A percentile compares a stretch with the other conserved stretches of the same genome.
Evolutionary conservation across 2,113 vertebrate species (phyloP).

Genomic region (Propithecus coquereli): DNA sequence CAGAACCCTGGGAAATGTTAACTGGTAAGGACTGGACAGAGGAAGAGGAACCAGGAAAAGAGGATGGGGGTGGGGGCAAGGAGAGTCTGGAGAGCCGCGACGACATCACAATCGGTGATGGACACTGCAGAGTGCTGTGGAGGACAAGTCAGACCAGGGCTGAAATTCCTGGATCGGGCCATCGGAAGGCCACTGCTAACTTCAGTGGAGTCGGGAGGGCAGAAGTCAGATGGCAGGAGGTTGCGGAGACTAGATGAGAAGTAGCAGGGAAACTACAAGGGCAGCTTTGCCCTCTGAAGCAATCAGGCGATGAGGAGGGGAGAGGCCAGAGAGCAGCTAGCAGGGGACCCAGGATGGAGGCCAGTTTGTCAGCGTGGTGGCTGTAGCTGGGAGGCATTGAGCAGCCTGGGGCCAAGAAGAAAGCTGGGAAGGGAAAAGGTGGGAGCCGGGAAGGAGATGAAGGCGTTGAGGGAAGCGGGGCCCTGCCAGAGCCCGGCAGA

Average conservation of each 20-base stretch:
- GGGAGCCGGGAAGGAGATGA: fast-evolving
- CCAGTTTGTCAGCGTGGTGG: neutral
- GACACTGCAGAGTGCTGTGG: neutral
- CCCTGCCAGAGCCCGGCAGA: neutral
- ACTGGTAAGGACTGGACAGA: neutral
- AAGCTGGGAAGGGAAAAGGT: neutral
- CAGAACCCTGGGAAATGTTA: neutral
- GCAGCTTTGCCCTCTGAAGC: neutral
- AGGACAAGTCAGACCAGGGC: neutral
- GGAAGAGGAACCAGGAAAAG: neutral
- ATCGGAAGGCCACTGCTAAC: neutral
- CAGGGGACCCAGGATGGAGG: neutral
- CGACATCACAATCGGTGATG: neutral
- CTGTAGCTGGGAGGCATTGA: too few relatives aligned
- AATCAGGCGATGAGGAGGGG: neutral
- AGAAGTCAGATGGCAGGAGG: neutral
- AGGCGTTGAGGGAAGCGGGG: fast-evolving
- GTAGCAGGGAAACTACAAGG: neutral
- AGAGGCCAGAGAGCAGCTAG: neutral
- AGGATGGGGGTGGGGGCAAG: neutral
- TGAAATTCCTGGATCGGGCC: neutral
- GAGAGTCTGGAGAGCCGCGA: neutral
- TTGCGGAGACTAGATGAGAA: neutral
- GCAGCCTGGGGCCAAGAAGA: neutral
- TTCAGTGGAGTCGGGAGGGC: neutral